A percentile compares a stretch with the other conserved stretches of the same genome.
phyloP scores from a whole-genome alignment of 2,113 vertebrate species.

The Climacteris rufus region DNA sequence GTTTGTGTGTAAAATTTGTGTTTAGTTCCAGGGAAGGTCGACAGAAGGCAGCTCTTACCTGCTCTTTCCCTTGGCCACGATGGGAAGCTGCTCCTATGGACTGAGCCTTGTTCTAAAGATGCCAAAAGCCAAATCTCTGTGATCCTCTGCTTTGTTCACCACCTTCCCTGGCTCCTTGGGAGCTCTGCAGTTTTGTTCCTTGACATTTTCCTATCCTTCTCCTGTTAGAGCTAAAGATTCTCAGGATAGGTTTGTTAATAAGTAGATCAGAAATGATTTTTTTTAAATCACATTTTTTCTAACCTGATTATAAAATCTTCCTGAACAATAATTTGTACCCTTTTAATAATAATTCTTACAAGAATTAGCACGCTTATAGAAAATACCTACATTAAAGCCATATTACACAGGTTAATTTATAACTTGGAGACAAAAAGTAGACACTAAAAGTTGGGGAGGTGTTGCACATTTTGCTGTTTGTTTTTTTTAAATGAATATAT shows the following conservation, averaged over 20 bases:
- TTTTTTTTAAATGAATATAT: background rate
- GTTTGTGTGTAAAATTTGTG: background rate
- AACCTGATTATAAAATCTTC: background rate
- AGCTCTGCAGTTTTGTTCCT: slow-evolving; percentile 73
- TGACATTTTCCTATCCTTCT: slow-evolving; percentile 74
- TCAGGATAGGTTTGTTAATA: background rate
- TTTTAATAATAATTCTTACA: background rate
- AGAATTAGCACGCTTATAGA: background rate
- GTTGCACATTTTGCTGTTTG: background rate
- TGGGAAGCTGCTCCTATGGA: slow-evolving; percentile 65
- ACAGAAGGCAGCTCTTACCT: slow-evolving; percentile 71
- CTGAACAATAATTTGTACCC: background rate
- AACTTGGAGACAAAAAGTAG: background rate
- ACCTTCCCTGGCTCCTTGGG: slow-evolving; percentile 72
- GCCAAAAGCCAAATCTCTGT: slow-evolving; percentile 42
- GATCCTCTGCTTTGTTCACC: too few species aligned
- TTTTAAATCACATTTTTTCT: background rate
- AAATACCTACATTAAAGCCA: background rate
- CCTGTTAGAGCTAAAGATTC: background rate
- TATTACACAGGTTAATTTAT: background rate
- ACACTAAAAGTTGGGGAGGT: background rate
- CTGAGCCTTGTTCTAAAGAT: slow-evolving; percentile 70
- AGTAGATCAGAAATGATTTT: background rate
- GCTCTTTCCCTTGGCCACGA: slow-evolving; percentile 65
- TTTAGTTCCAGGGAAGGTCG: slow-evolving; percentile 66